Evolutionary conservation across 2,888 invertebrate genomes (phyloP), one percentile per base, ranked within the genome.

Genomic region (Coecobrya sp.): DNA sequence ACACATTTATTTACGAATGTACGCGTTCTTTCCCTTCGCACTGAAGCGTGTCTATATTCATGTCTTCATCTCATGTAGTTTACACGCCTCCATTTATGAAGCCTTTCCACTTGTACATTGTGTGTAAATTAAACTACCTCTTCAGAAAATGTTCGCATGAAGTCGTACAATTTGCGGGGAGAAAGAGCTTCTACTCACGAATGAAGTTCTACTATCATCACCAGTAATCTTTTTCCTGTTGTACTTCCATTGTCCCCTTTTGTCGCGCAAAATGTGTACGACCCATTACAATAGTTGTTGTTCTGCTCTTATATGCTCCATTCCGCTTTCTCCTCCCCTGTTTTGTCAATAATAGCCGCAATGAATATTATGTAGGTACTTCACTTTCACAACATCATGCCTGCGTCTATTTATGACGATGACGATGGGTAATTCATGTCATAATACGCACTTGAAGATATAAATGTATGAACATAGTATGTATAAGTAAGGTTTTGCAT

Each of bases 291-390:
- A 36, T 36, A 36, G 7, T 36, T 4, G 36, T 68, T 55, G 5
- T 79, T 45, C 13, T 79, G 49, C 13, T n/a, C 36, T n/a, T 30
- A 19, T 42, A n/a, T n/a, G n/a, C 25, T 55, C 45, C 30, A 25
- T 52, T 16, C 10, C n/a, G 79, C 30, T 27, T 25, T 30, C 25
- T 52, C 62, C 76, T 42, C 42, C 73, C 42, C 30, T 59, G 87
- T 87, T 87, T 87, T 87, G 87, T 87, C 87, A 87, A 87, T 87
- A 87, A 86, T 86, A 19, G 86, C 52, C 52, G 45, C 73, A 73
- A 36, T 45, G 73, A 73, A 45, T 42, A 19, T 73, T 1, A n/a
- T 73, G 49, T 79, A 79, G 27, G 45, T 13, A 65, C 8, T 81
- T 30, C 13, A 19, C 11, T 1, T 81, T 30, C 13, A 19, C 11